Evolutionary conservation across 2,888 invertebrate genomes (phyloP), one percentile per base, ranked within the genome.

Genomic region (Eupithecia vulgata): DNA sequence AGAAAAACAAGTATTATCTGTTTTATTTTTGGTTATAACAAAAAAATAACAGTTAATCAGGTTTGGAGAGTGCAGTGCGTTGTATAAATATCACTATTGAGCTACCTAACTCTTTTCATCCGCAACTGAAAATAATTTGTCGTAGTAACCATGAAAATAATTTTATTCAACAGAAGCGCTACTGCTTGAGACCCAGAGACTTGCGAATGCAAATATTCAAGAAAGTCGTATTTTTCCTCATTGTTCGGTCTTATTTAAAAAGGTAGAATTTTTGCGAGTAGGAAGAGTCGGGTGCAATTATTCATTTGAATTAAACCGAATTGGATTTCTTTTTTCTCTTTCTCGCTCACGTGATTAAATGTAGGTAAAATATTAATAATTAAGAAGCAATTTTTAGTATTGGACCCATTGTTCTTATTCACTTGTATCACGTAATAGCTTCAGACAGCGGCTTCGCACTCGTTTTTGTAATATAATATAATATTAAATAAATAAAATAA

Each of bases 141-240:
- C 5, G 1, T 15, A 17, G 2, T 3, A 4, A 13, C 5, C 42
- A 8, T 48, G 10, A 3, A 37, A 35, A 37, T 21, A 40, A 35
- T 40, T 40, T 40, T 40, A 64, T 40, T 64, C 13, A 40, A 21
- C n/a, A 37, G 21, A 5, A 21, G 40, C 65, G 65, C 65, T 65
- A 40, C 40, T 21, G 7, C 65, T 65, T 37, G 40, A 5, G 13
- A 65, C 17, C 21, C 15, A 37, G 21, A 37, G 40, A 1, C 57
- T 15, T 48, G 25, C 21, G 40, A 66, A 45, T n/a, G 67, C 69
- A 52, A 71, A 67, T 68, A 69, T 71, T 64, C 61, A 40, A 62
- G 61, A 66, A 68, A 74, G 68, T 37, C 40, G n/a, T 40, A 61
- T 59, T 59, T 64, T 21, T 65, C n/a, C 68, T 59, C 68, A 59